phyloP scores from a whole-genome alignment of 2,888 invertebrate genomes.

The Acanthacorydalis orientalis region DNA sequence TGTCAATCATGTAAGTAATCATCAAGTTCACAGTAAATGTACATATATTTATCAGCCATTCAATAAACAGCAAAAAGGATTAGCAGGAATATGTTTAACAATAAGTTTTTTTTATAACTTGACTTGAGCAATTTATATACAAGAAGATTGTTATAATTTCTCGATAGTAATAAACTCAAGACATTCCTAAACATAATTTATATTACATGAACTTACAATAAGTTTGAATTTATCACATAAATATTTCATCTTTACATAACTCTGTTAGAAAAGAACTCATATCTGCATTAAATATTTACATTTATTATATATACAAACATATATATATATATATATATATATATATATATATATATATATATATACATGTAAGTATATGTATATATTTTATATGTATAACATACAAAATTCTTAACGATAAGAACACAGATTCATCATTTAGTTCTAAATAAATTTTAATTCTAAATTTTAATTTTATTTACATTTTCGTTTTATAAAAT shows the following conservation, averaged over 20 bases:
- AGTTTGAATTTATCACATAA: not conserved
- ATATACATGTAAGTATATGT: too few species aligned
- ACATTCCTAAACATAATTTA: not conserved
- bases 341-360: too few species aligned
- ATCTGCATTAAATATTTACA: not conserved
- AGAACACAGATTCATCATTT: not conserved
- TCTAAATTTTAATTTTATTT: not conserved
- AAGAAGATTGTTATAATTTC: not conserved
- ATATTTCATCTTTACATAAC: not conserved
- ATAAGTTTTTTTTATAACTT: not conserved
- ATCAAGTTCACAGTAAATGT: not conserved
- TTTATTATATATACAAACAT: not conserved
- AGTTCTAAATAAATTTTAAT: not conserved
- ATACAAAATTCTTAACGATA: not conserved
- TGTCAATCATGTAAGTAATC: not conserved
- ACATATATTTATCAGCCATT: not conserved
- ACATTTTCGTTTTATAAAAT: not conserved
- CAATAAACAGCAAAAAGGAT: not conserved
- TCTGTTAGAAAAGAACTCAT: not conserved
- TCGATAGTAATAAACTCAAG: not conserved
- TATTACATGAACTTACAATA: not conserved
- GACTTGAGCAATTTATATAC: constrained; percentile 1
- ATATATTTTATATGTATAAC: not conserved
- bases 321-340: too few species aligned
- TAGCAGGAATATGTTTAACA: not conserved